Percentiles rank a stretch among this genome's conserved stretches.
Evolutionary conservation across 2,888 invertebrate species (phyloP).

Genomic region (Troides oblongomaculatus): DNA sequence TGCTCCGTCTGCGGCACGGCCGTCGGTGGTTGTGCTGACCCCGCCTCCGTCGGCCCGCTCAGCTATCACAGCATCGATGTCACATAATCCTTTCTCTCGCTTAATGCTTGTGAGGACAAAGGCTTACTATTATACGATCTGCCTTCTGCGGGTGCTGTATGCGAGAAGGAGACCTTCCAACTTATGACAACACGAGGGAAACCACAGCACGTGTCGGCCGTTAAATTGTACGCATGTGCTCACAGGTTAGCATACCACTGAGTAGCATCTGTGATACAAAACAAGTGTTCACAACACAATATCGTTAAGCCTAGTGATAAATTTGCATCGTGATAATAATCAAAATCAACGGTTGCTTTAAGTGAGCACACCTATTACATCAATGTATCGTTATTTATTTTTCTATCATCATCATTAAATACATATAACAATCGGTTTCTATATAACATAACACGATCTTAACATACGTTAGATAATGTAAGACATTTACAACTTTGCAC

Average conservation of each 20-base stretch:
- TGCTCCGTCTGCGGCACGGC: constrained; percentile 57
- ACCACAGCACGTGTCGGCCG: constrained; percentile 73
- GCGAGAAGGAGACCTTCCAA: constrained; percentile 88
- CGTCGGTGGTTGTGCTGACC: constrained; percentile 60
- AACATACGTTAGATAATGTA: constrained; percentile 21
- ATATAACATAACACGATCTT: constrained; percentile 17
- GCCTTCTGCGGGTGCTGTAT: constrained; percentile 92
- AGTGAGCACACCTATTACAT: constrained; percentile 57
- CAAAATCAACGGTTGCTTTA: constrained; percentile 61
- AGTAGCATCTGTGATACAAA: constrained; percentile 76
- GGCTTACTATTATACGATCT: constrained; percentile 79
- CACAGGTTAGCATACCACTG: constrained; percentile 61
- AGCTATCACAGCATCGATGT: constrained; percentile 71
- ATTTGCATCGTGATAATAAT: constrained; percentile 66
- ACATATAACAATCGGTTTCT: constrained; percentile 25
- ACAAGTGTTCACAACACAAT: constrained; percentile 75
- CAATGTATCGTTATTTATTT: constrained; percentile 49
- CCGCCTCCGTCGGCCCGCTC: constrained; percentile 76
- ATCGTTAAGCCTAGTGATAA: constrained; percentile 73
- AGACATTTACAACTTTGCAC: constrained; percentile 28
- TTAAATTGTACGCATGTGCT: constrained; percentile 69
- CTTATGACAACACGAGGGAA: constrained; percentile 70
- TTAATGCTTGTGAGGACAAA: constrained; percentile 80
- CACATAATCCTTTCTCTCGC: constrained; percentile 73
- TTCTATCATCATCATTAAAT: constrained; percentile 57